phyloP scores from a whole-genome alignment of 2,797 vertebrate genomes.

The Intellagama lesueurii region DNA sequence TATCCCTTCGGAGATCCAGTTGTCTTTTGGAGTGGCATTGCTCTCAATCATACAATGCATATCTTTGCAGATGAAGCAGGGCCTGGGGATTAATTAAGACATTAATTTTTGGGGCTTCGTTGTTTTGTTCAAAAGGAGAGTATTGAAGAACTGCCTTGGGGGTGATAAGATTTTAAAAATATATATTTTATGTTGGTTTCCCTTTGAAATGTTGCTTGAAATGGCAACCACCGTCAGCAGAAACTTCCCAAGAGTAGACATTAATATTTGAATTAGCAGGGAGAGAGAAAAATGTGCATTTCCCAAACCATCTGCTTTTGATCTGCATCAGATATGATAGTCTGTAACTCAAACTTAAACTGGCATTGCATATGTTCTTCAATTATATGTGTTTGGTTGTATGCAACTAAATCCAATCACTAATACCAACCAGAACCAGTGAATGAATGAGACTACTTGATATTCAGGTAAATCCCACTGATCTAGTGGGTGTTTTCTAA shows the following conservation, averaged over 20 bases:
- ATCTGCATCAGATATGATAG: not conserved
- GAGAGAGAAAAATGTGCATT: not conserved
- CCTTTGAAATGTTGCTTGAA: conserved; percentile 30
- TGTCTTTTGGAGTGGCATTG: not conserved
- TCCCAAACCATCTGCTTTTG: conserved; percentile 9
- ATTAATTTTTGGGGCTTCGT: not conserved
- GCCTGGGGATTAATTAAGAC: conserved; percentile 29
- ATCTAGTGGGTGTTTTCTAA: no score
- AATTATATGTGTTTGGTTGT: no score
- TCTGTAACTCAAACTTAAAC: not conserved
- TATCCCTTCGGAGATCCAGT: not conserved
- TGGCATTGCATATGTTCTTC: not conserved
- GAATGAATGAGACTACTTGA: no score
- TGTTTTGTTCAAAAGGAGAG: conserved; percentile 22
- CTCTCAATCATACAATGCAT: not conserved
- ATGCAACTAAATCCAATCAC: no score
- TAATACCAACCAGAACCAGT: no score
- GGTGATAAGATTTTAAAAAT: not conserved
- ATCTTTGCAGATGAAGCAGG: not conserved
- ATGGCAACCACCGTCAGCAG: conserved; percentile 1
- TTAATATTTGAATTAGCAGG: conserved; percentile 25
- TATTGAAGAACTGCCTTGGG: not conserved
- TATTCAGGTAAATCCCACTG: no score
- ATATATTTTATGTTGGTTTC: not conserved
- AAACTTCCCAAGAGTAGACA: conserved; percentile 7